Base-by-base conservation (phyloP, 2,113 vertebrate species). In the Corvus cornix region DNA sequence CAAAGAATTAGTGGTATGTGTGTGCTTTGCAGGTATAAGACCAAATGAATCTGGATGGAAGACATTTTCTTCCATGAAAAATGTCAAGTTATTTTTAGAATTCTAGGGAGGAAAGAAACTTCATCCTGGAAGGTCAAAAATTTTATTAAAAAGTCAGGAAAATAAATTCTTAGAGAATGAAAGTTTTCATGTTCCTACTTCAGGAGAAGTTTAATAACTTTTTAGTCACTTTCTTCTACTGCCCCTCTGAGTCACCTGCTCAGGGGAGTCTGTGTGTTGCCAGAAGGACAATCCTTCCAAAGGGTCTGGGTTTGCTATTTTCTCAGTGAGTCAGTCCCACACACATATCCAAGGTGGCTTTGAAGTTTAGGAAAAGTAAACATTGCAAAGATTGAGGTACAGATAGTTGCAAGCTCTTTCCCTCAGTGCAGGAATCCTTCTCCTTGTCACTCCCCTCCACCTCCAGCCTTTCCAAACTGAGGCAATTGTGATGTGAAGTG, bases 131-230 rank as follows among this genome's bases (percentile, higher is more conserved):
- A 95, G 74, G 89, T 95, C 84, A 97, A 76, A 79, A 75, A 66
- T 78, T 78, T 92, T 92, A 95, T 89, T 96, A 89, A 95, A 92
- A 95, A 76, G 69, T 87, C 56, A 89, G 27, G 76, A 84, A 87
- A 97, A 96, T 70, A 81, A 93, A 74, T 91, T 95, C n/a, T 75
- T 74, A 35, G 48, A 39, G 51, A 88, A 95, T 80, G 6, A 80
- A 79, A 55, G 16, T 12, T 43, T 77, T 88, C 51, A 10, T 39
- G 13, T 58, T 95, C 58, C 60, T 51, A 21, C 73, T 87, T 87
- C 39, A 67, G 0, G 19, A 55, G 56, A 84, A 92, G 33, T 89
- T 93, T 74, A 86, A 52, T 93, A 90, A 78, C 52, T 90, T 92
- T 64, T 80, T 33, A 52, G 33, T 3, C 33, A 44, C 24, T 12